phyloP scores from a whole-genome alignment of 2,113 vertebrate genomes.

The Chaetura pelagica region DNA sequence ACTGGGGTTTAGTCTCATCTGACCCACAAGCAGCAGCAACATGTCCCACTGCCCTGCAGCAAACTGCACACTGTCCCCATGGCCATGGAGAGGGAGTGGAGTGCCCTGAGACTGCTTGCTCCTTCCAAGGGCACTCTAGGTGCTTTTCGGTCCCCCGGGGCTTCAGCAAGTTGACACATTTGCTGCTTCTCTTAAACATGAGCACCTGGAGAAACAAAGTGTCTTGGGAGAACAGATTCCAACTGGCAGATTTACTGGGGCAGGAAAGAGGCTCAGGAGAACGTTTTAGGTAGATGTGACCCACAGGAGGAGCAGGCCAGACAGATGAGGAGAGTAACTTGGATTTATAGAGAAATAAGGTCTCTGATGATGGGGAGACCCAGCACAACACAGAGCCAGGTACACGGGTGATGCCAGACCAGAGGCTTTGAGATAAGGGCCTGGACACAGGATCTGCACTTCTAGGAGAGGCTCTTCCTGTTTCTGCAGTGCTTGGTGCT shows the following conservation, averaged over 20 bases:
- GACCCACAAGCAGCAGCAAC: not conserved
- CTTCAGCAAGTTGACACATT: not conserved
- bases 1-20: rapidly evolving
- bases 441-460: not conserved
- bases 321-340: rapidly evolving
- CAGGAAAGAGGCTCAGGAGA: not conserved
- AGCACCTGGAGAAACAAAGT: not conserved
- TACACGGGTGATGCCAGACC: rapidly evolving
- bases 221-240: not conserved
- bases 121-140: not conserved
- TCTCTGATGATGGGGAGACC: not conserved
- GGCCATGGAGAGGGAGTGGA: rapidly evolving
- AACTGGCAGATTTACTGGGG: not conserved
- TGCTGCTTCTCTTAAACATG: not conserved
- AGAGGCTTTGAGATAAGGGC: not conserved
- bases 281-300: not conserved
- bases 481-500: not conserved
- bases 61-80: rapidly evolving
- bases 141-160: not conserved
- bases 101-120: not conserved
- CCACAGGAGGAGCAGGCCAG: not conserved
- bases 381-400: not conserved
- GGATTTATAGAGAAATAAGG: rapidly evolving
- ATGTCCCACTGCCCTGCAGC: not conserved
- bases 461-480: not conserved